Percentiles rank a stretch among this genome's conserved stretches.
phyloP scores from a whole-genome alignment of 35 echinoderm and acorn worm genomes.

The Lytechinus pictus region DNA sequence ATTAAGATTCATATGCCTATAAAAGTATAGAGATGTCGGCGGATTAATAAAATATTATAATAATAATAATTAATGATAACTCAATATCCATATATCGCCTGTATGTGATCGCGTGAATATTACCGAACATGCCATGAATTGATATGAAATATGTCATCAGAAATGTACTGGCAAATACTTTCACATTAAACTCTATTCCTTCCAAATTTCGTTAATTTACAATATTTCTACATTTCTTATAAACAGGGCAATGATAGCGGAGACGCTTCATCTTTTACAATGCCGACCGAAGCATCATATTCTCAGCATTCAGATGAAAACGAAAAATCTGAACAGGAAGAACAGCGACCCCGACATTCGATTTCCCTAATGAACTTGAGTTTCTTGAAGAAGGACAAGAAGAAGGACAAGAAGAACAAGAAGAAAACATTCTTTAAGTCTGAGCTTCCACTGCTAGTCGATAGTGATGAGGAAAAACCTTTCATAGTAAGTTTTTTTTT shows the following conservation, averaged over 20 bases:
- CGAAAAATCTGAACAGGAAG: not conserved
- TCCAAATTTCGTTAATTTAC: not conserved
- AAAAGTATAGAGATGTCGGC: no score
- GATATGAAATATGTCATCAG: no score
- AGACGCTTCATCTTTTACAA: not conserved
- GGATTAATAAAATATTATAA: no score
- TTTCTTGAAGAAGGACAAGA: not conserved
- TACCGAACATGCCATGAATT: no score
- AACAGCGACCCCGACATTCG: not conserved
- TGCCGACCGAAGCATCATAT: not conserved
- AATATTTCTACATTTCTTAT: not conserved
- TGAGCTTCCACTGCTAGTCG: not conserved
- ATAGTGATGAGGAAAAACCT: not conserved
- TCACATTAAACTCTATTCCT: not conserved
- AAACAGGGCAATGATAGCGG: not conserved
- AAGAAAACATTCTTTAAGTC: not conserved
- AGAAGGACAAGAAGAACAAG: not conserved
- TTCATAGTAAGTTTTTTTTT: not conserved
- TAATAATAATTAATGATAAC: no score
- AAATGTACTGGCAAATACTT: not conserved
- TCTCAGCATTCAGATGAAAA: not conserved
- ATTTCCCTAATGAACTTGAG: not conserved
- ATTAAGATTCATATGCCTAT: no score
- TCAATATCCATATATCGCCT: no score
- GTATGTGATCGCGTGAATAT: no score